These are phyloP conservation scores for Stenurella melanura DNA, from an alignment of 2,888 invertebrate genomes.

Conservation along the genomic window DNA sequence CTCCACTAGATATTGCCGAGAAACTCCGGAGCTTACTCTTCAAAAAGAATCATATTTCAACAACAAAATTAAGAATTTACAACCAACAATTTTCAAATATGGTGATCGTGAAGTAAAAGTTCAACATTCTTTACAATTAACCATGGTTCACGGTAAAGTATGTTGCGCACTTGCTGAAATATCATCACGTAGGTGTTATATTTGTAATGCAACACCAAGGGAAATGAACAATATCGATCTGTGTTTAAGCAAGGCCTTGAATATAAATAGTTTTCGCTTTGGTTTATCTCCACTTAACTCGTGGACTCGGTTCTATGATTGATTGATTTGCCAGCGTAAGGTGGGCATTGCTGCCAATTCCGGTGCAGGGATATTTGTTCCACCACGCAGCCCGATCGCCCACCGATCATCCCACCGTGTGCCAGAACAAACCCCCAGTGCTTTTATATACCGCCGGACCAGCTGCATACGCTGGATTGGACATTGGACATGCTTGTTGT, in stretches of 20 bases:
- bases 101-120: conserved; percentile 20
- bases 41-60: conserved; percentile 37
- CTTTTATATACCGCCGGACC: too few relatives aligned
- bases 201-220: neutral
- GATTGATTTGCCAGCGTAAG: too few relatives aligned
- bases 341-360: too few relatives aligned
- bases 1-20: conserved; percentile 40
- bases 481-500: too few relatives aligned
- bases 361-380: too few relatives aligned
- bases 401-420: too few relatives aligned
- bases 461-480: too few relatives aligned
- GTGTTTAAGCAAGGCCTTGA: too few relatives aligned
- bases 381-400: too few relatives aligned
- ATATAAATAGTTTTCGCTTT: conserved; percentile 32
- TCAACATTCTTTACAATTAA: conserved; percentile 40
- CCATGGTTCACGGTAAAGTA: conserved; percentile 37
- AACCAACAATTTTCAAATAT: conserved; percentile 24
- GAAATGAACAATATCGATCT: conserved; percentile 36
- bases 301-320: conserved; percentile 41
- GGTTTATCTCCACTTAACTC: conserved; percentile 45
- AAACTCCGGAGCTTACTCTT: conserved; percentile 26
- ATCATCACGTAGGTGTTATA: conserved; percentile 27
- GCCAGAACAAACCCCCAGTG: too few relatives aligned
- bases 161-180: conserved; percentile 18
- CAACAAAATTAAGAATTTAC: conserved; percentile 33